Percentiles rank a stretch among this genome's conserved stretches.
These are phyloP conservation scores for Zonitis immaculata DNA, from an alignment of 2,888 invertebrate species.

Conservation along the genomic window DNA sequence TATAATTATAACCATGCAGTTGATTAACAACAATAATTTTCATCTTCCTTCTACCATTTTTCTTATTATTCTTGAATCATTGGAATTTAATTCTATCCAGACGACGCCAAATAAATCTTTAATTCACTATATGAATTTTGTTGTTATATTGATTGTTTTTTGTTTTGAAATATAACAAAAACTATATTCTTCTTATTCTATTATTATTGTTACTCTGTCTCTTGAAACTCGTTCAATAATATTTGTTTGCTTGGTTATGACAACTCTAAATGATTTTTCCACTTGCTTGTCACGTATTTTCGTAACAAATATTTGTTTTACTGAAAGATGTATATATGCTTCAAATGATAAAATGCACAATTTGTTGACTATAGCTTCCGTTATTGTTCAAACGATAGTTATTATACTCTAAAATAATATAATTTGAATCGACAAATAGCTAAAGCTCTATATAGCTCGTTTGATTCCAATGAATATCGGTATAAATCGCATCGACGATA, in stretches of 20 bases:
- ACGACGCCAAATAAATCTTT: constrained; percentile 26
- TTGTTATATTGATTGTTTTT: too few species aligned
- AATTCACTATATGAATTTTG: constrained; percentile 33
- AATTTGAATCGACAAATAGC: too few species aligned
- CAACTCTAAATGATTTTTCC: constrained; percentile 37
- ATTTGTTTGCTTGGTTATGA: constrained; percentile 39
- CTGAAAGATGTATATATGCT: constrained; percentile 13
- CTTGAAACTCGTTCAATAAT: constrained; percentile 30
- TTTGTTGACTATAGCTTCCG: background rate
- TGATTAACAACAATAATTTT: constrained; percentile 15
- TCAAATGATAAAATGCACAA: constrained; percentile 13
- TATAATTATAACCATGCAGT: constrained; percentile 16
- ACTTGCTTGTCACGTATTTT: constrained; percentile 31
- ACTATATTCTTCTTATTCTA: constrained; percentile 29
- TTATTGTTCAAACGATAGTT: background rate
- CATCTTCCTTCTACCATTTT: too few species aligned
- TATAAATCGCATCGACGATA: too few species aligned
- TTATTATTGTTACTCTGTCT: constrained; percentile 35
- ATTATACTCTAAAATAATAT: background rate
- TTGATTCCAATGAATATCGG: too few species aligned
- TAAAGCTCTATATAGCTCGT: too few species aligned
- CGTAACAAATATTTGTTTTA: constrained; percentile 30
- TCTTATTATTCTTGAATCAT: too few species aligned
- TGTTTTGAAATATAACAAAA: too few species aligned
- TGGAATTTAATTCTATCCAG: too few species aligned